These are phyloP conservation scores for Glaucomys volans DNA, from an alignment of 2,113 vertebrate species.

Conservation along the genomic window DNA sequence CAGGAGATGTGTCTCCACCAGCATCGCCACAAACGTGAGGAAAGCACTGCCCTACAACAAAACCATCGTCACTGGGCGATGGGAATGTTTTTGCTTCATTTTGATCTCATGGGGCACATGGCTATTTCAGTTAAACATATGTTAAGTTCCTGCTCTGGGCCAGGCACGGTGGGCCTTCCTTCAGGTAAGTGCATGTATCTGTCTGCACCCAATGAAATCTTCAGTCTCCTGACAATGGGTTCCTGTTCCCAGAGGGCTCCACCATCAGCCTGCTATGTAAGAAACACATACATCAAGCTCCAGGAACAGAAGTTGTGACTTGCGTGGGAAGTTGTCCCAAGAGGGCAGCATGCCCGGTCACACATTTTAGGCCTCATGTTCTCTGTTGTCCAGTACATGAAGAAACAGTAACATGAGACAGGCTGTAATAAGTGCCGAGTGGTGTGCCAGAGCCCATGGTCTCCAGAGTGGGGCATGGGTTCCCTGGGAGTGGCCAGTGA, in stretches of 20 bases:
- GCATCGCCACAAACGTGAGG: not conserved
- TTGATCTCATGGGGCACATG: not conserved
- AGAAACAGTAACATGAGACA: not conserved
- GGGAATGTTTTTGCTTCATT: not conserved
- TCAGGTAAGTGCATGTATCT: not conserved
- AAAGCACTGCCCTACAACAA: not conserved
- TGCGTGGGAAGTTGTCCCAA: not conserved
- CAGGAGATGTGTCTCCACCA: not conserved
- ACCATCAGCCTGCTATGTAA: not conserved
- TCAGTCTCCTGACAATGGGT: not conserved
- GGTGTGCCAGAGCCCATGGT: not conserved
- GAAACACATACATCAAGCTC: not conserved
- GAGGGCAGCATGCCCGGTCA: not conserved
- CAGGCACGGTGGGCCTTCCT: not conserved
- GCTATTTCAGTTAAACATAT: not conserved
- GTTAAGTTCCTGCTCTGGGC: not conserved
- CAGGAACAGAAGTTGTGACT: not conserved
- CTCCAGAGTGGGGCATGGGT: accelerated
- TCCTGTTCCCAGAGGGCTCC: not conserved
- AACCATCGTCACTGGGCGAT: not conserved
- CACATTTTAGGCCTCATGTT: accelerated
- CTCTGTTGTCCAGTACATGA: not conserved
- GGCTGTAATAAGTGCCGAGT: not conserved
- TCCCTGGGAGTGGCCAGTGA: not conserved
- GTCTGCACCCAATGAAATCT: not conserved